These are phyloP conservation scores for Ochlodes sylvanus DNA, from an alignment of 2,888 invertebrate species.

Conservation along the genomic window DNA sequence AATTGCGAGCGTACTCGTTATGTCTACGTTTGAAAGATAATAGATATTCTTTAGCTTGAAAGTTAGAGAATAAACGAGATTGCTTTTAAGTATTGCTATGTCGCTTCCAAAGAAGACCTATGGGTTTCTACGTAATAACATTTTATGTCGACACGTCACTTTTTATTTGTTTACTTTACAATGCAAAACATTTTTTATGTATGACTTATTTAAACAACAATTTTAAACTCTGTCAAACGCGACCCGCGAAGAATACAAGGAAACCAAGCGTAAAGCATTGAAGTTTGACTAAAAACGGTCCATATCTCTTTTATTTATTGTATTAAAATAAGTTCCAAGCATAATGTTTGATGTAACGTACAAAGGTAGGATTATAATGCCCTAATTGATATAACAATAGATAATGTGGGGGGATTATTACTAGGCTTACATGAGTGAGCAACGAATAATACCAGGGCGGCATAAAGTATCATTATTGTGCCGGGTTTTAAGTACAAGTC, in stretches of 20 bases:
- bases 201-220: no score
- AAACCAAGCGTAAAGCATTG: conserved; percentile 62
- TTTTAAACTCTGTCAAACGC: conserved; percentile 3
- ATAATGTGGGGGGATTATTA: conserved; percentile 45
- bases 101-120: no score
- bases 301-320: conserved; percentile 41
- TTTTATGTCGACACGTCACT: no score
- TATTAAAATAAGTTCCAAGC: conserved; percentile 30
- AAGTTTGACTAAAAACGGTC: conserved; percentile 66
- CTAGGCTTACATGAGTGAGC: conserved; percentile 41
- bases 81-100: no score
- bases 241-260: conserved; percentile 3
- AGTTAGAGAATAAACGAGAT: no score
- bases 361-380: conserved; percentile 56
- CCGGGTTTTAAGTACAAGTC: not conserved
- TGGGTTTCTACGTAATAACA: no score
- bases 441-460: conserved; percentile 5
- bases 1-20: no score
- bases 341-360: conserved; percentile 57
- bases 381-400: conserved; percentile 52
- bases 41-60: no score
- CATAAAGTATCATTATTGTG: not conserved
- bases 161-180: no score
- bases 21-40: no score
- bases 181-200: not conserved